These are phyloP conservation scores for Poecilia latipinna DNA, from an alignment of 2,113 vertebrate species.

Conservation along the genomic window DNA sequence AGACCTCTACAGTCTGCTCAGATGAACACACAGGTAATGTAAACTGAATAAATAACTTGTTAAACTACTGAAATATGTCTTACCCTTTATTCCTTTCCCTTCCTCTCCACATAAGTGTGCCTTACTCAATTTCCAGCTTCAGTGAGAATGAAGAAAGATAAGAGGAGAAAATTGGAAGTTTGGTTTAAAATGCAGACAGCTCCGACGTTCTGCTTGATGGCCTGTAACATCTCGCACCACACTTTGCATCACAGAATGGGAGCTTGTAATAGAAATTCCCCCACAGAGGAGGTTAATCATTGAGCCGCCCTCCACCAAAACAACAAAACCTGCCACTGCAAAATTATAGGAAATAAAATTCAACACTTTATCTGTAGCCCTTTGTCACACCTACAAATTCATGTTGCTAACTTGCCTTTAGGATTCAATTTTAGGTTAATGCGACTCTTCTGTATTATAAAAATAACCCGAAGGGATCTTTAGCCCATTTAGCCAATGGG, in stretches of 20 bases:
- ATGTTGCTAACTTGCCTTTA: conserved; percentile 71
- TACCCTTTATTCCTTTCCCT: conserved; percentile 66
- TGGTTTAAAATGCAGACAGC: conserved; percentile 94
- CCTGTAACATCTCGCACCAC: conserved; percentile 92
- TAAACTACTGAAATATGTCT: conserved; percentile 73
- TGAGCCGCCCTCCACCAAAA: not conserved
- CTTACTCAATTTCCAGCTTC: conserved; percentile 90
- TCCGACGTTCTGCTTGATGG: conserved; percentile 91
- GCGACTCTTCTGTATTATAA: conserved; percentile 45
- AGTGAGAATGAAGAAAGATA: conserved; percentile 85
- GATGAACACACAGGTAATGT: conserved; percentile 63
- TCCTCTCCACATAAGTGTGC: conserved; percentile 73
- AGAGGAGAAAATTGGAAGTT: conserved; percentile 80
- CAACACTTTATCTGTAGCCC: conserved; percentile 74
- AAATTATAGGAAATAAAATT: conserved; percentile 52
- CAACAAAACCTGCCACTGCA: conserved; percentile 36
- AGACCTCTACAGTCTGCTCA: conserved; percentile 8
- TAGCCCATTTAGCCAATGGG: conserved; percentile 43
- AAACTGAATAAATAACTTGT: conserved; percentile 74
- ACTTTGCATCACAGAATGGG: conserved; percentile 94
- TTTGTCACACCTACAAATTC: conserved; percentile 79
- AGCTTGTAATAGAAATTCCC: conserved; percentile 96
- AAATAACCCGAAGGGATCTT: conserved; percentile 38
- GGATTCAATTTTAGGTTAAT: conserved; percentile 87
- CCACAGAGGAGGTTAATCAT: conserved; percentile 96